phyloP scores from a whole-genome alignment of 2,888 invertebrate species.

The Fragum sueziense region DNA sequence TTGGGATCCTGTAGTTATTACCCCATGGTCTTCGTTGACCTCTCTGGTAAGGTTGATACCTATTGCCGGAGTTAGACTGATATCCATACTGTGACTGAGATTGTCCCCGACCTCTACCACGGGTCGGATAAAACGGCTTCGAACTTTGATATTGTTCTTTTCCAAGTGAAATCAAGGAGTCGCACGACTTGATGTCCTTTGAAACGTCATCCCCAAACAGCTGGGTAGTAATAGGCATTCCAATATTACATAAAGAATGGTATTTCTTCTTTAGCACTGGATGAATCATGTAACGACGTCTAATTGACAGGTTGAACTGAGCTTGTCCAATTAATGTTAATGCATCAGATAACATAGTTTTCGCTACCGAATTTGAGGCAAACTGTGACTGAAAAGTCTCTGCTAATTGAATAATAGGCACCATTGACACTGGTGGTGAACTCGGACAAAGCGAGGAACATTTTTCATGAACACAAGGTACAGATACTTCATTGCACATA shows the following conservation, averaged over 20 bases:
- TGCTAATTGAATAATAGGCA: slow-evolving; percentile 15
- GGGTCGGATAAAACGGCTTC: neutral
- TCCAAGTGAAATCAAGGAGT: neutral
- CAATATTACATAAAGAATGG: slow-evolving; percentile 9
- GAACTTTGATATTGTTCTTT: neutral
- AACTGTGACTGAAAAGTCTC: neutral
- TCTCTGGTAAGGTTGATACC: slow-evolving; percentile 13
- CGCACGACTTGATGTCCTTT: slow-evolving; percentile 14
- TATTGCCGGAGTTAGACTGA: neutral
- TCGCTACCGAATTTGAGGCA: slow-evolving; percentile 1
- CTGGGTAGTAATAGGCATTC: slow-evolving; percentile 5
- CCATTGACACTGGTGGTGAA: neutral
- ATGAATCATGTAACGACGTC: slow-evolving; percentile 15
- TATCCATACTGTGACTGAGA: neutral
- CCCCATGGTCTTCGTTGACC: neutral
- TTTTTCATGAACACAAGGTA: no score
- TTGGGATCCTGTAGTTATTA: neutral
- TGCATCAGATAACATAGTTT: no score
- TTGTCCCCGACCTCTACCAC: neutral
- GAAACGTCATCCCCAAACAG: slow-evolving; percentile 23
- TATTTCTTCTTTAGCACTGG: slow-evolving; percentile 29
- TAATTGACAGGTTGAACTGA: slow-evolving; percentile 26
- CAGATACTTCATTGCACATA: no score
- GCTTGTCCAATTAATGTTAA: slow-evolving; percentile 31
- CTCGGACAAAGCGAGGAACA: no score